phyloP scores from a whole-genome alignment of 2,113 vertebrate species.

The Natator depressus region DNA sequence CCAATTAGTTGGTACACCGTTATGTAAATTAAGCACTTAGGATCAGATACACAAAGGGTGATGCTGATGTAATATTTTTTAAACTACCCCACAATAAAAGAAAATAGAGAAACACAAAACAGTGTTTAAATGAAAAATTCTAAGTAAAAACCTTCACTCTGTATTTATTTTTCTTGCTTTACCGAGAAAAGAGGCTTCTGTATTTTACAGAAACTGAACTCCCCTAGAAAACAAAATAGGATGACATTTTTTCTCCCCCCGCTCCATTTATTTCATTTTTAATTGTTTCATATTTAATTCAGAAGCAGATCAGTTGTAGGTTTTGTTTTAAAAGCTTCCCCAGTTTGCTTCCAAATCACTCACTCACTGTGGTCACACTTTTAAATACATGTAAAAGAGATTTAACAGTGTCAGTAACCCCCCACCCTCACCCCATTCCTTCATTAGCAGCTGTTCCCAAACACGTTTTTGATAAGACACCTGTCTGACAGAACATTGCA shows the following conservation, averaged over 20 bases:
- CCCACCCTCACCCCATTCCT: neutral
- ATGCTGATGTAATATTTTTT: neutral
- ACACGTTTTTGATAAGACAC: conserved; percentile 1
- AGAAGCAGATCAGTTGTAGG: neutral
- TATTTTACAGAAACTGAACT: neutral
- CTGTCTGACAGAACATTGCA: neutral
- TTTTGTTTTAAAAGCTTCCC: neutral
- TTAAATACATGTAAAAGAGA: conserved; percentile 36
- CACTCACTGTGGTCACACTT: neutral
- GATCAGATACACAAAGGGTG: neutral
- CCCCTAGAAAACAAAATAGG: neutral
- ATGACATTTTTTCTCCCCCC: neutral
- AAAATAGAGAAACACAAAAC: neutral
- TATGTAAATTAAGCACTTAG: neutral
- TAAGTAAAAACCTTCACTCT: neutral
- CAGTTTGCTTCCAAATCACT: neutral
- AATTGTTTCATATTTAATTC: conserved; percentile 15
- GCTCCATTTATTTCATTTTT: rapidly evolving
- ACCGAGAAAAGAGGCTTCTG: neutral
- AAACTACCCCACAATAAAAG: neutral
- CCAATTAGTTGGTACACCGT: neutral
- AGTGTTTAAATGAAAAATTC: neutral
- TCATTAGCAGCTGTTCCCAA: conserved; percentile 35
- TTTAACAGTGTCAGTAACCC: neutral
- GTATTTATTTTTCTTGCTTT: neutral